A percentile compares a stretch with the other conserved stretches of the same genome.
These are phyloP conservation scores for Tangara arthus DNA, from an alignment of 2,797 vertebrate species.

Conservation along the genomic window DNA sequence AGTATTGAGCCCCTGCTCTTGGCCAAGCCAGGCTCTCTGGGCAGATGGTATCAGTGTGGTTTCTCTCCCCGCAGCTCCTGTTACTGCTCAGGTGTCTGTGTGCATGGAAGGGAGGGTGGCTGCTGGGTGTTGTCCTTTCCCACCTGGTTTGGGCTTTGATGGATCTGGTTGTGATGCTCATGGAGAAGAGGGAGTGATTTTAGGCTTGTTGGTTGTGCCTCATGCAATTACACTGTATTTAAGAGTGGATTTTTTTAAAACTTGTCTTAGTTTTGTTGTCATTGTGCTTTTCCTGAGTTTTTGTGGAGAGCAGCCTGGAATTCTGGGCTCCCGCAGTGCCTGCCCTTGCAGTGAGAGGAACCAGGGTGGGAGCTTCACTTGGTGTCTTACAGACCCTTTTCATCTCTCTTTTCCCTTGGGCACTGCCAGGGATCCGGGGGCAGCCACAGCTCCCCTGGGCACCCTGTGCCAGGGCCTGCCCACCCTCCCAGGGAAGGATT, in stretches of 20 bases:
- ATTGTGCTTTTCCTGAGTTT: neutral
- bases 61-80: neutral
- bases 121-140: neutral
- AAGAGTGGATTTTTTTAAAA: neutral
- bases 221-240: accelerated
- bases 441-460: neutral
- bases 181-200: neutral
- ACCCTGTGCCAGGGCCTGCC: neutral
- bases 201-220: neutral
- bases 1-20: neutral
- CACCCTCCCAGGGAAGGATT: neutral
- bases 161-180: accelerated
- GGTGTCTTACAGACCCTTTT: neutral
- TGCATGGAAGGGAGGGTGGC: neutral
- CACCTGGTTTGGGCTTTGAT: neutral
- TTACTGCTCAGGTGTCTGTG: neutral
- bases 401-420: neutral
- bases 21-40: neutral
- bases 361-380: neutral
- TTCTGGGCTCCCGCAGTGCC: neutral
- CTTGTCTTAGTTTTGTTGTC: neutral
- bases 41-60: neutral
- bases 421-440: neutral
- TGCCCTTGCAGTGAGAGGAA: neutral
- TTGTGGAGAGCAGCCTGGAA: neutral